Evolutionary conservation across 2,888 invertebrate genomes (phyloP).

Genomic region (Oxycera nigricornis): DNA sequence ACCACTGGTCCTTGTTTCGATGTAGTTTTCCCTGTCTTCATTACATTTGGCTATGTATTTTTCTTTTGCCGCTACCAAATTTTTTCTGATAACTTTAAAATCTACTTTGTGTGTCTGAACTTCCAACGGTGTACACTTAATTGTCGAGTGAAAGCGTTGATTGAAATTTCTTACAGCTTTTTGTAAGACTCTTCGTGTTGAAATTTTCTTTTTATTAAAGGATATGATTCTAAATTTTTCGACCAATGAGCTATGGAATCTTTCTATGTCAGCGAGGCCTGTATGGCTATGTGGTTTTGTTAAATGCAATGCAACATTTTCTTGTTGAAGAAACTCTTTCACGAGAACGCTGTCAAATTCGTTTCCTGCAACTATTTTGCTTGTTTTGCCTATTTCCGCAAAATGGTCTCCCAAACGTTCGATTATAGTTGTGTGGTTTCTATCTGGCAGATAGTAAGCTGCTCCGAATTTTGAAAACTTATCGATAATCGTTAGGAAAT

Average conservation of each 20-base stretch:
- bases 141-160: slow-evolving; percentile 46
- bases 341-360: background rate
- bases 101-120: slow-evolving; percentile 43
- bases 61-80: slow-evolving; percentile 37
- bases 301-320: background rate
- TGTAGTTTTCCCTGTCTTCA: slow-evolving; percentile 27
- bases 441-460: too few species aligned
- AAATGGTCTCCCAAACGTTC: too few species aligned
- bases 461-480: too few species aligned
- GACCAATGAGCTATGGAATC: background rate
- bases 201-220: background rate
- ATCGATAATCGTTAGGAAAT: too few species aligned
- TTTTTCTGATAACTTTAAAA: slow-evolving; percentile 38
- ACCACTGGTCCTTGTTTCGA: slow-evolving; percentile 31
- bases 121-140: slow-evolving; percentile 44
- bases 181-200: background rate
- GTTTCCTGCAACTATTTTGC: background rate
- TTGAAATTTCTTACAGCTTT: slow-evolving; percentile 45
- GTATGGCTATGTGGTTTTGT: slow-evolving; percentile 5
- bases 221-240: background rate
- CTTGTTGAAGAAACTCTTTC: background rate
- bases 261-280: background rate
- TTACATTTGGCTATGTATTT: slow-evolving; percentile 1
- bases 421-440: too few species aligned
- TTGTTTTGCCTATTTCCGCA: too few species aligned